Evolutionary conservation across 2,113 vertebrate genomes (phyloP), one percentile per base, ranked within the genome.

Genomic region (Spheniscus mendiculus): DNA sequence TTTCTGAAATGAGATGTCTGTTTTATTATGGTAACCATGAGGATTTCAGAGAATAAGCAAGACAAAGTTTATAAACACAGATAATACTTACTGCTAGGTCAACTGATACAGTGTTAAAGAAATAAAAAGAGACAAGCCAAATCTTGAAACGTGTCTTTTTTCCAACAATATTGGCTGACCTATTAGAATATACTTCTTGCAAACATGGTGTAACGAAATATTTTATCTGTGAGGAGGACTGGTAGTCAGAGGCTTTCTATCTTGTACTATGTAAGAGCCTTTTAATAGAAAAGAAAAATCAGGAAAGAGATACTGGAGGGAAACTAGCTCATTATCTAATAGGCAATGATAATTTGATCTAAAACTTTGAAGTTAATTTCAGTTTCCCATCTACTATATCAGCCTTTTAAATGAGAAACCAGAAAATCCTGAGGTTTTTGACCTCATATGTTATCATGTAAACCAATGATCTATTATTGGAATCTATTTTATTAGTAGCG

Each of bases 361-460:
- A 65, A 71, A 94, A 82, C 69, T 89, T 87, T 74, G 77, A 93
- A 76, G 34, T 69, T 61, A 69, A 92, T 91, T 93, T 92, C 42
- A 72, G 47, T 62, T 93, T 94, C 25, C 25, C 61, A 36, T 44
- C 23, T 74, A 30, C 59, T 89, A 1, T 63, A 76, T 94, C 66
- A 94, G 53, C 7, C 22, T 73, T 74, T 80, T 73, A 87, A 80
- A 92, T 58, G 52, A 82, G 53, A 89, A 94, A 77, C 25, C 42
- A 69, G 78, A 91, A 96, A 83, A 87, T 85, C 89, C 62, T 93
- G 93, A 83, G 81, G 40, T 87, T 93, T 91, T 83, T 30, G 45
- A 62, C 53, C 45, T 80, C 70, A 44, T 78, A 3, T n/a, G 15
- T 77, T 91, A 93, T 82, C 73, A 89, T 30, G 40, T 6, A 89